Base-by-base conservation (phyloP, 2,888 invertebrate genomes). In the Phyllotreta striolata region DNA sequence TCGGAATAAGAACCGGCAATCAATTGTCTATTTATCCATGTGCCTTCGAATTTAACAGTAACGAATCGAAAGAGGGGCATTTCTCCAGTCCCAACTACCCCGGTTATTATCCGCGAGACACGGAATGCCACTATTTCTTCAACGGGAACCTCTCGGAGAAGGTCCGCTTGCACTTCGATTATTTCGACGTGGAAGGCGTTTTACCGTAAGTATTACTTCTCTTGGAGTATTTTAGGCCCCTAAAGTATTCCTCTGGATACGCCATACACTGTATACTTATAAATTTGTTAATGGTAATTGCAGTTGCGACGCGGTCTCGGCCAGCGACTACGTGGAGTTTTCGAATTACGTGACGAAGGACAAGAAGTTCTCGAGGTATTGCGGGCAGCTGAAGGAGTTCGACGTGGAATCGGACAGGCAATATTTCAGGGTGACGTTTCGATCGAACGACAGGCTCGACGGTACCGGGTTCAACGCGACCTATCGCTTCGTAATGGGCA, bases 291-390 rank as follows among this genome's bases (percentile, higher is more conserved):
- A 24, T 43, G 37, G 14, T 55, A 52, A 66, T 72, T 72, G 12
- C 84, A 98, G 97, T 70, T 98, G 98, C 80, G 93, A 93, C 76
- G 91, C 92, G 63, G 87, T 89, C 51, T 92, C 96, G 1, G 93
- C 95, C 46, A 97, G 96, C 77, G 98, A 98, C 82, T 97, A 92
- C 82, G 93, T 98, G 57, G 95, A 97, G 81, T 96, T 98, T 83
- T 96, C 96, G 51, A 98, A 98, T 84, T 95, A 91, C 79, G 89
- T 93, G 86, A 89, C 92, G 67, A 88, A 91, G 72, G 98, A 98
- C 83, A 87, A 93, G 76, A 95, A 95, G 81, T 94, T 92, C 81
- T 88, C 90, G 52, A 87, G 94, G 76, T 91, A 93, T 80, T 98
- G 98, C 80, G 97, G 97, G 6, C 89, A 90, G 74, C 85, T 89